These are phyloP conservation scores for Epistrophe eligans DNA, from an alignment of 2,888 invertebrate species.

Conservation along the genomic window DNA sequence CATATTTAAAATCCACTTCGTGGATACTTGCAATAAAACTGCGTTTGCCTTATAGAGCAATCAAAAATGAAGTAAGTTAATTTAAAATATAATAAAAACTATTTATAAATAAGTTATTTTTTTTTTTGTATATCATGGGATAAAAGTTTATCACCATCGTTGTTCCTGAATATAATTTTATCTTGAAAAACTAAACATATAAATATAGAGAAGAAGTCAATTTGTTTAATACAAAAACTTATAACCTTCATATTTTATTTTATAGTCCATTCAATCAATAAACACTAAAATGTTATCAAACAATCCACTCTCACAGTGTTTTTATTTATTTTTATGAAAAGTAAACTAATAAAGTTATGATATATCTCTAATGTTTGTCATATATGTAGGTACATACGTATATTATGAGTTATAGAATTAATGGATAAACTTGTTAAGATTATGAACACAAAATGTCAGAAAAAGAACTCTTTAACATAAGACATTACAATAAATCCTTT, in stretches of 20 bases:
- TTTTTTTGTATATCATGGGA: no score
- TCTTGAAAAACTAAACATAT: neutral
- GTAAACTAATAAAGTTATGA: conserved; percentile 24
- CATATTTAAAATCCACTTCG: no score
- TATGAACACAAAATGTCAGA: conserved; percentile 7
- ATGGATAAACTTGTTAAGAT: conserved; percentile 22
- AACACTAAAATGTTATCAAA: conserved; percentile 20
- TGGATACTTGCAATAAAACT: neutral
- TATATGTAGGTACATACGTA: neutral
- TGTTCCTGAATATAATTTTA: neutral
- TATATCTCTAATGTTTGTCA: conserved; percentile 6
- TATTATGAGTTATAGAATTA: conserved; percentile 14
- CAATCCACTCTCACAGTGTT: neutral
- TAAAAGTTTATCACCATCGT: neutral
- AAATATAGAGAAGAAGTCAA: neutral
- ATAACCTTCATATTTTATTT: neutral
- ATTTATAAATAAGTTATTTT: neutral
- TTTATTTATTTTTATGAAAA: neutral
- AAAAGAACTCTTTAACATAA: conserved; percentile 5
- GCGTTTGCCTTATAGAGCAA: neutral
- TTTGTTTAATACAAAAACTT: neutral
- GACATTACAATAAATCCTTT: conserved; percentile 31
- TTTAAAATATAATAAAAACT: neutral
- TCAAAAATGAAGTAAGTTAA: neutral
- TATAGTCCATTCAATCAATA: conserved; percentile 28